Evolutionary conservation across 1,140 invertebrate genomes (phyloP).

Genomic region (Plectrocnemia conspersa): DNA sequence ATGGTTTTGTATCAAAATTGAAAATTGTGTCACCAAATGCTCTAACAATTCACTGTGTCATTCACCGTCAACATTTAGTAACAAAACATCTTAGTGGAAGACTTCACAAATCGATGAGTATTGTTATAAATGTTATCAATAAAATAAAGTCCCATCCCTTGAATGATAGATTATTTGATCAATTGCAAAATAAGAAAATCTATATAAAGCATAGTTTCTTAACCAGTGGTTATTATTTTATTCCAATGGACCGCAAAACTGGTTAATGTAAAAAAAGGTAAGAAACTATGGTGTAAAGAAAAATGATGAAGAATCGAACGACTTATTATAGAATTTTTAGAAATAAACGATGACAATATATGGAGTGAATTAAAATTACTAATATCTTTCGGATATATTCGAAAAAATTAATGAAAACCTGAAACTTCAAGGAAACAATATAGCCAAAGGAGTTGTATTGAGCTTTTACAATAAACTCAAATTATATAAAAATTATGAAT

Average conservation of each 20-base stretch:
- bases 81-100: constrained; percentile 31
- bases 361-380: constrained; percentile 12
- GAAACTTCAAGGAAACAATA: too few relatives aligned
- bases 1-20: constrained; percentile 22
- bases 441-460: constrained; percentile 8
- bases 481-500: constrained; percentile 13
- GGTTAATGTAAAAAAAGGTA: too few relatives aligned
- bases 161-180: constrained; percentile 29
- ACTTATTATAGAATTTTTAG: constrained; percentile 8
- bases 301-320: constrained; percentile 32
- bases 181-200: constrained; percentile 29
- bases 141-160: constrained; percentile 22
- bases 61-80: constrained; percentile 33
- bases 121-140: constrained; percentile 30
- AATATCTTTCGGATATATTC: too few relatives aligned
- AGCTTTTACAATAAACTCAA: constrained; percentile 11
- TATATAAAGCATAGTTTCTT: constrained; percentile 33
- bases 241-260: too few relatives aligned
- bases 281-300: constrained; percentile 32
- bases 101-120: constrained; percentile 26
- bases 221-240: too few relatives aligned
- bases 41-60: constrained; percentile 31
- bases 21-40: constrained; percentile 19
- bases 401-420: too few relatives aligned
- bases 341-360: constrained; percentile 4